Evolutionary conservation across 2,888 invertebrate species (phyloP), one percentile per base, ranked within the genome.

Genomic region (Eueremaeus valkanovi): DNA sequence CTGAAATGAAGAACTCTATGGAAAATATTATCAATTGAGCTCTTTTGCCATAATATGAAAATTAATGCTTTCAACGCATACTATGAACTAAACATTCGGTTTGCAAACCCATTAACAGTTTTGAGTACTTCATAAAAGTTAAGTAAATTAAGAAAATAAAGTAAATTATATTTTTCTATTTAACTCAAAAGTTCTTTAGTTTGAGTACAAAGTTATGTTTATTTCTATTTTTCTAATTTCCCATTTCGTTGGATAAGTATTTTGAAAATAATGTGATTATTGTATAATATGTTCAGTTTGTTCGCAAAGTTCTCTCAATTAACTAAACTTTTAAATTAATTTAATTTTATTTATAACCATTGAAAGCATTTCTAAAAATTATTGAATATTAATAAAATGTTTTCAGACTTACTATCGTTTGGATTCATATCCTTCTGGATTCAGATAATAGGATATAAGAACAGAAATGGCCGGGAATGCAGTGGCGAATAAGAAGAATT

Each of bases 341-440:
- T 45, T 45, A 18, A 6, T 45, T 45, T 45, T 45, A 45, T 3
- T 6, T 3, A 16, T 16, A 45, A 45, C n/a, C n/a, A n/a, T n/a
- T 49, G n/a, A 36, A 33, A 68, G 0, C 31, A 36, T 70, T 21
- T 36, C 3, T n/a, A 42, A 49, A 49, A 21, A 36, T 6, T 45
- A n/a, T 31, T 6, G n/a, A 33, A 58, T 58, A 3, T 16, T 29
- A 29, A 58, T 36, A 33, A 51, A 36, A 21, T 6, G 6, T 6
- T 21, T 70, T 31, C 21, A 24, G 29, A 79, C 80, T 80, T 74
- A 80, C 80, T 90, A 90, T 80, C 88, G 87, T 79, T 88, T 88
- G 42, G 88, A 88, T 84, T 91, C 90, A 81, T 90, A 90, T 78
- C 89, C 90, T 79, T 88, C 86, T 80, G 89, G 88, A 40, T 89